A percentile compares a stretch with the other conserved stretches of the same genome.
phyloP scores from a whole-genome alignment of 2,797 vertebrate genomes.

The Prunella strophiata region DNA sequence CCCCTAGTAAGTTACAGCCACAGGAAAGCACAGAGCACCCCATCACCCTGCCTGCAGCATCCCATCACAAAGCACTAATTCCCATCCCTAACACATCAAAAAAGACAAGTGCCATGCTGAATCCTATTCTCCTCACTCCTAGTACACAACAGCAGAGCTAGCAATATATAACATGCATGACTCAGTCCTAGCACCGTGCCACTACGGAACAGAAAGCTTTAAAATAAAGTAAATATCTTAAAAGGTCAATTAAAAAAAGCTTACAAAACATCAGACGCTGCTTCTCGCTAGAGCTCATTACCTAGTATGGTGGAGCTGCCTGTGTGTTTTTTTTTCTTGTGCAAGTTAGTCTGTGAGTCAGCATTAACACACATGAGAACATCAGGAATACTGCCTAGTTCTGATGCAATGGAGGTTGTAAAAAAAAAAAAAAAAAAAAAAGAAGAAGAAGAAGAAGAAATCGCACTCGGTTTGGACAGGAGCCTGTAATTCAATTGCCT shows the following conservation, averaged over 20 bases:
- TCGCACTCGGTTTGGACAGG: slow-evolving; percentile 64
- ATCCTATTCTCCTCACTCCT: slow-evolving; percentile 56
- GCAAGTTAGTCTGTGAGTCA: slow-evolving; percentile 79
- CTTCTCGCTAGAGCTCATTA: slow-evolving; percentile 66
- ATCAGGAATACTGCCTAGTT: slow-evolving; percentile 74
- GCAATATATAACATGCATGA: slow-evolving; percentile 61
- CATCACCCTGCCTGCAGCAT: slow-evolving; percentile 15
- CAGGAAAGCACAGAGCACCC: slow-evolving; percentile 5
- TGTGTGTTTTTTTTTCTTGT: slow-evolving; percentile 70
- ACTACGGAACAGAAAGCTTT: slow-evolving; percentile 38
- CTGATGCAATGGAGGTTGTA: slow-evolving; percentile 71
- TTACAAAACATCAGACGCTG: slow-evolving; percentile 64
- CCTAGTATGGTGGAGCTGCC: slow-evolving; percentile 74
- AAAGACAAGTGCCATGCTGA: slow-evolving; percentile 63
- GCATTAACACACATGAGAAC: slow-evolving; percentile 74
- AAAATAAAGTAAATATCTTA: slow-evolving; percentile 56
- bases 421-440: slow-evolving; percentile 32
- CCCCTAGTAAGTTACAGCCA: background rate
- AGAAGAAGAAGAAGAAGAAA: background rate
- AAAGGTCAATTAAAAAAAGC: slow-evolving; percentile 60
- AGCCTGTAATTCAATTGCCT: slow-evolving; percentile 70
- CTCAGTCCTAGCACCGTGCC: slow-evolving; percentile 58
- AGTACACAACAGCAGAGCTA: slow-evolving; percentile 31
- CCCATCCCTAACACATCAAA: slow-evolving; percentile 52
- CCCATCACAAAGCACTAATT: slow-evolving; percentile 18